Percentiles rank a stretch among this genome's conserved stretches.
Evolutionary conservation across 2,888 invertebrate genomes (phyloP).

Genomic region (Carterocephalus palaemon): DNA sequence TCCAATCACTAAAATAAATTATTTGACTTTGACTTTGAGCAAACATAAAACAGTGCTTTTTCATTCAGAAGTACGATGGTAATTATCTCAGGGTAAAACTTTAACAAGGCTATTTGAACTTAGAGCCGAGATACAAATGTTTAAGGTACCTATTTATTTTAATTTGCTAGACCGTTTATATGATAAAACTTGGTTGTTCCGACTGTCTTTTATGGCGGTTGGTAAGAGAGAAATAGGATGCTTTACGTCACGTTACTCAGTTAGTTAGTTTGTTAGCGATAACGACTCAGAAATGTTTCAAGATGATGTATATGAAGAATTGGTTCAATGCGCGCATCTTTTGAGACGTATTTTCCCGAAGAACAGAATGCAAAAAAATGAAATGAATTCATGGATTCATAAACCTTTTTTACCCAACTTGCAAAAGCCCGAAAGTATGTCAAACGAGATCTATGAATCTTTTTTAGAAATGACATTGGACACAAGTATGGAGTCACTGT

Average conservation of each 20-base stretch:
- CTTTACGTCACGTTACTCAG: constrained; percentile 37
- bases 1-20: no score
- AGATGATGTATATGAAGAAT: constrained; percentile 37
- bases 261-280: constrained; percentile 38
- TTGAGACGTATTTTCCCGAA: constrained; percentile 37
- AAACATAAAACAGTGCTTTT: no score
- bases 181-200: constrained; percentile 32
- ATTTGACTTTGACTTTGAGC: no score
- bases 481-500: constrained; percentile 39
- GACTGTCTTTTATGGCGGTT: constrained; percentile 32
- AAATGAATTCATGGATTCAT: constrained; percentile 38
- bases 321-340: constrained; percentile 38
- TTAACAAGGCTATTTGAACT: constrained; percentile 34
- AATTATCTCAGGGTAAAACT: no score
- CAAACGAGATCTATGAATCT: constrained; percentile 37
- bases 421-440: constrained; percentile 36
- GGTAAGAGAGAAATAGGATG: constrained; percentile 35
- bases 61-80: no score
- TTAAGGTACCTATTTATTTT: constrained; percentile 32
- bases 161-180: constrained; percentile 32
- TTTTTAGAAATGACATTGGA: constrained; percentile 40
- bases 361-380: constrained; percentile 37
- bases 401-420: constrained; percentile 39
- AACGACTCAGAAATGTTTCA: constrained; percentile 35
- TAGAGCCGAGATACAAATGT: constrained; percentile 35